Evolutionary conservation across 2,113 vertebrate species (phyloP).

Genomic region (Phyllostomus hastatus): DNA sequence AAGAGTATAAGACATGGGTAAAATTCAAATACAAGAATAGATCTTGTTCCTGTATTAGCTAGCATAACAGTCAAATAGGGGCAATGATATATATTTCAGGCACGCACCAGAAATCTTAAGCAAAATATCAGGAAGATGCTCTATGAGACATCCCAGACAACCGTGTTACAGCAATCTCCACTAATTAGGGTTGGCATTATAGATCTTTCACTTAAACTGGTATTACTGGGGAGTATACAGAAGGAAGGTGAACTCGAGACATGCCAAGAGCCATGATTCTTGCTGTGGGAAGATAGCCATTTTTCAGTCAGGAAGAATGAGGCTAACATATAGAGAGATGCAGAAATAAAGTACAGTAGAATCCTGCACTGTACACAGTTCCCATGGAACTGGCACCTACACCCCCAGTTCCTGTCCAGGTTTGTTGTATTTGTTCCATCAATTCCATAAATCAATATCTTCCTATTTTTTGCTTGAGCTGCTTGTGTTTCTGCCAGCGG

Average conservation of each 20-base stretch:
- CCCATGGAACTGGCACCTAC: no score
- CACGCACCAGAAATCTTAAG: not conserved
- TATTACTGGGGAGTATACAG: not conserved
- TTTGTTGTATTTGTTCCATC: not conserved
- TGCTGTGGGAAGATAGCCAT: not conserved
- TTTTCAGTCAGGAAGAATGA: not conserved
- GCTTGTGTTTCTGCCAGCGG: not conserved
- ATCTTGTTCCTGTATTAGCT: not conserved
- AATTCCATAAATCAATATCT: not conserved
- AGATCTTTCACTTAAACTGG: not conserved
- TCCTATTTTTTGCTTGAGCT: not conserved
- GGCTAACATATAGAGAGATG: not conserved
- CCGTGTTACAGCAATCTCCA: accelerated
- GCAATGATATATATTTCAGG: not conserved
- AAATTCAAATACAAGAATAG: not conserved
- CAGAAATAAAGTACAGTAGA: not conserved
- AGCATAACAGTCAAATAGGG: not conserved
- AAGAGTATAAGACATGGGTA: not conserved
- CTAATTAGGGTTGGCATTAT: not conserved
- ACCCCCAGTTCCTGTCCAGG: accelerated
- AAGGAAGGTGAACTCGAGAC: not conserved
- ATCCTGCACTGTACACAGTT: accelerated
- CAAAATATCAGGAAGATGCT: not conserved
- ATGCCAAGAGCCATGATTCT: not conserved
- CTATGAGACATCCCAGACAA: not conserved